Base-by-base conservation (phyloP, 2,113 vertebrate genomes). In the Chloebia gouldiae region DNA sequence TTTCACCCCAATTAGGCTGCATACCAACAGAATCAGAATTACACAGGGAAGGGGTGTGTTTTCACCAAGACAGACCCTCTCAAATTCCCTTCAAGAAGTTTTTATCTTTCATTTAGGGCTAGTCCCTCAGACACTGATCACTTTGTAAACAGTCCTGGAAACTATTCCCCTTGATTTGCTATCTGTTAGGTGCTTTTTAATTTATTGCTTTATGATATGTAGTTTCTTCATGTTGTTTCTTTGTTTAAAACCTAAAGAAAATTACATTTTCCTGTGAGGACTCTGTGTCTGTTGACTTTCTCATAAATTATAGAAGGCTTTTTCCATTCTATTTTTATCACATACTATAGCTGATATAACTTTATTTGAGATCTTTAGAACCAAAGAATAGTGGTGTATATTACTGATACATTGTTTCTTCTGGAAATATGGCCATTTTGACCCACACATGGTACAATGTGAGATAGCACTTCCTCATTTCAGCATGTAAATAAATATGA, bases 1-100 rank as follows among this genome's bases (percentile, higher is more conserved):
- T 98, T 98, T 98, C 98, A 98, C 97, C 97, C 97, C 98, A 98
- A 98, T 98, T 98, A 98, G 98, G 95, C 96, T 78, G 92, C 97
- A 97, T 97, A 96, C 97, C 96, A 95, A 72, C 61, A 81, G 95
- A 95, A 95, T 97, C 93, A 91, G 49, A 95, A 79, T 95, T 94
- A 81, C 93, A 91, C 68, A 30, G 64, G 70, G 75, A 83, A 33
- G 37, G 78, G 79, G 42, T 84, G 18, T 86, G 45, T 93, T 94
- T 71, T 30, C 85, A 45, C 65, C 65, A 44, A 10, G 68, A 53
- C 11, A 91, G 84, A 42, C 61, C 53, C 84, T 96, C 88, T 73
- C 68, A 82, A 92, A 76, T 92, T 92, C 85, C 45, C 60, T 91
- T 93, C 57, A 75, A 86, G 76, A 40, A 88, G 68, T 93, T 97